Percentiles rank a stretch among this genome's conserved stretches.
phyloP scores from a whole-genome alignment of 2,113 vertebrate genomes.

The Vulpes vulpes region DNA sequence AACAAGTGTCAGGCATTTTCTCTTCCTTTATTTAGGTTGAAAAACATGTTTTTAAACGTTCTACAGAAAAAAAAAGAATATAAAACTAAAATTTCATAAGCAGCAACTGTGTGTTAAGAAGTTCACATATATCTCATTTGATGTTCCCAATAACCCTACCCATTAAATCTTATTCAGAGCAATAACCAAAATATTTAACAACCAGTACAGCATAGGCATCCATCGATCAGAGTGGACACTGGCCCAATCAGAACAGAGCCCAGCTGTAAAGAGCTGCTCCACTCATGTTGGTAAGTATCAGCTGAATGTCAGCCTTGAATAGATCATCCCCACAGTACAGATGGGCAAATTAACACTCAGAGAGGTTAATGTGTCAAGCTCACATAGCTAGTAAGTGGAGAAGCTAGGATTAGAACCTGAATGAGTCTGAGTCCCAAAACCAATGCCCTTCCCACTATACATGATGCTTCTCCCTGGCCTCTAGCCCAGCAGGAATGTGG shows the following conservation, averaged over 20 bases:
- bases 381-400: not conserved
- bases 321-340: not conserved
- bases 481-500: not conserved
- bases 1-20: not conserved
- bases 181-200: constrained; percentile 55
- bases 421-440: constrained; percentile 11
- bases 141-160: not conserved
- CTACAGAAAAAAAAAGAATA: not conserved
- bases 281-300: not conserved
- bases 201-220: not conserved
- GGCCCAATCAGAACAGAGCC: not conserved
- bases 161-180: constrained; percentile 28
- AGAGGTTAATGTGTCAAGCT: not conserved
- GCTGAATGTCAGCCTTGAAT: not conserved
- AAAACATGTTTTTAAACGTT: constrained; percentile 20
- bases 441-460: not conserved
- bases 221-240: not conserved
- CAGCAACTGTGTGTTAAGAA: not conserved
- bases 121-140: constrained; percentile 40
- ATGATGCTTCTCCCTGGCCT: not conserved
- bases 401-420: not conserved
- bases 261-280: constrained; percentile 21
- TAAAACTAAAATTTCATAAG: constrained; percentile 29
- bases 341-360: constrained; percentile 6
- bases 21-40: constrained; percentile 9